Evolutionary conservation across 2,113 vertebrate species (phyloP), one percentile per base, ranked within the genome.

Genomic region (Muscicapa adusta): DNA sequence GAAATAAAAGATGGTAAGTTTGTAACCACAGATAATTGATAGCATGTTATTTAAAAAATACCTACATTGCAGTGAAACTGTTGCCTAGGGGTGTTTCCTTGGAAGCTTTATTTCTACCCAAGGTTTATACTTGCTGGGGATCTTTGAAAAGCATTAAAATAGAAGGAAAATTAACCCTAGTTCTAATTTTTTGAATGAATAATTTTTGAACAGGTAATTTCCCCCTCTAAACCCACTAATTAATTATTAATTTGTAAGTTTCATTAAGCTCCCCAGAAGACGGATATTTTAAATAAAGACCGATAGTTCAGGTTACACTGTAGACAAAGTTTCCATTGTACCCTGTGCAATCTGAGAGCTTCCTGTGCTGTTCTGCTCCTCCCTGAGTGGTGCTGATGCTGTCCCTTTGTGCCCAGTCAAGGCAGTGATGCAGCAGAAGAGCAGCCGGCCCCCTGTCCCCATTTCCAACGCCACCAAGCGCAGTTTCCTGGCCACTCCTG

Each of bases 391-490:
- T 24, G 19, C 2, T 85, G 34, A 72, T 2, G 7, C n/a, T 79
- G 12, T 85, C 3, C 54, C 72, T 85, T 13, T 67, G 7, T 92
- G 31, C 88, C 9, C 92, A 99, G 99, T 98, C 74, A 98, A 99
- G 95, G 80, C 98, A 23, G 97, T 97, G 91, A 85, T 98, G 58
- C 98, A 99, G 88, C 98, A 98, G 33, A 99, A 98, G 94, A 98
- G 97, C 94, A 98, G 98, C 54, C 98, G 98, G 12, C 96, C 98
- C 0, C 98, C 98, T 0, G 92, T 98, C 4, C 97, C 99, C 2
- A 98, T 99, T 76, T 99, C 99, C 93, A 99, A 98, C 1, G 98
- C 98, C 47, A 98, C 98, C 42, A 99, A 99, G 93, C 98, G 98
- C 29, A 98, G 98, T 68, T 99, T 99, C 96, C 95, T 99, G 97